Conservation (phyloP, 2,888 invertebrate genomes). For the Dendrolimus pini region DNA sequence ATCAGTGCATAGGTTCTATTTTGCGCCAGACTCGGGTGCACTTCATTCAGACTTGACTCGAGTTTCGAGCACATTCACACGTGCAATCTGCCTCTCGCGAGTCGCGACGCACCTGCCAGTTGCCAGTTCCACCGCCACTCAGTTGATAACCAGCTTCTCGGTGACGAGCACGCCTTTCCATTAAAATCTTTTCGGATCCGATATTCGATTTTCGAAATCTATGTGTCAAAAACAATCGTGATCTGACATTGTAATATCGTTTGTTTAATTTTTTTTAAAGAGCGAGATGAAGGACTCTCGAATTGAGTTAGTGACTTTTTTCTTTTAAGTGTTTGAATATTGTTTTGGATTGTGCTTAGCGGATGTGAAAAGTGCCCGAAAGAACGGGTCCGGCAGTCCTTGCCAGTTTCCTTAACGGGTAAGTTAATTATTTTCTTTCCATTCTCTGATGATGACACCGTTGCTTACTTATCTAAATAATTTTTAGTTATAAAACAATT, state of each 20-base stretch:
- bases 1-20: not conserved
- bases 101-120: constrained; percentile 15
- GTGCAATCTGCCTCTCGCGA: constrained; percentile 13
- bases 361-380: constrained; percentile 55
- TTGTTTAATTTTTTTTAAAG: constrained; percentile 1
- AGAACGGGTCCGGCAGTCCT: constrained; percentile 48
- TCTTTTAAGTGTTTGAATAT: constrained; percentile 16
- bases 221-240: constrained; percentile 8
- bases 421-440: constrained; percentile 22
- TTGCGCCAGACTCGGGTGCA: not conserved
- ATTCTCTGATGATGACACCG: constrained; percentile 10
- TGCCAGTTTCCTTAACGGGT: constrained; percentile 53
- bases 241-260: not conserved
- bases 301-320: constrained; percentile 11
- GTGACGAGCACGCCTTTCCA: constrained; percentile 38
- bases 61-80: constrained; percentile 26
- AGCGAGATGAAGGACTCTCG: constrained; percentile 3
- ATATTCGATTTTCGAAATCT: constrained; percentile 10
- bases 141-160: constrained; percentile 59
- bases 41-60: not conserved
- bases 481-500: constrained; percentile 1
- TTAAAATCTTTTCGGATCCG: constrained; percentile 7
- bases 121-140: constrained; percentile 28
- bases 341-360: constrained; percentile 25
- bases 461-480: not conserved